Evolutionary conservation across 2,888 invertebrate species (phyloP).

Genomic region (Drosophila acutilabella): DNA sequence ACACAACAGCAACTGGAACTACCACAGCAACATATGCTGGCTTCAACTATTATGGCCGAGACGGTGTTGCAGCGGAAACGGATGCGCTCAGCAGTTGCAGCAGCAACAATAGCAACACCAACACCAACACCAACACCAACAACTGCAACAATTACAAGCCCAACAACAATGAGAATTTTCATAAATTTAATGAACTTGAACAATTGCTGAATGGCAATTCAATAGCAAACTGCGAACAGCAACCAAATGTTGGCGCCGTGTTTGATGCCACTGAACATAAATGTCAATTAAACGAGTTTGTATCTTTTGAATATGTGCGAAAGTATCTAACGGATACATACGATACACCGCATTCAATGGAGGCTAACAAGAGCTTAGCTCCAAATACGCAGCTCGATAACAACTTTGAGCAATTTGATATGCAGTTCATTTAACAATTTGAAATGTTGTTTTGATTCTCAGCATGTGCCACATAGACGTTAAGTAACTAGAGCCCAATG

Average conservation of each 20-base stretch:
- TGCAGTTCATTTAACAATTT: slow-evolving; percentile 76
- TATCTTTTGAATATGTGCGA: slow-evolving; percentile 85
- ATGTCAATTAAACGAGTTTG: slow-evolving; percentile 79
- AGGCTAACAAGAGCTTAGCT: slow-evolving; percentile 42
- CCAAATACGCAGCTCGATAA: slow-evolving; percentile 58
- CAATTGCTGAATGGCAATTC: slow-evolving; percentile 62
- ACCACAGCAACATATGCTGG: slow-evolving; percentile 39
- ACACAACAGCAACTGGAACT: slow-evolving; percentile 22
- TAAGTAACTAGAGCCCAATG: slow-evolving; percentile 22
- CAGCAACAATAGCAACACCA: slow-evolving; percentile 50
- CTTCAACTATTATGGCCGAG: slow-evolving; percentile 26
- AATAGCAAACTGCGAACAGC: slow-evolving; percentile 24
- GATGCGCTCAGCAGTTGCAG: slow-evolving; percentile 66
- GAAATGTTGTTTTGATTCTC: neutral
- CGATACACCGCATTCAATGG: slow-evolving; percentile 49
- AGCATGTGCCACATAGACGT: neutral
- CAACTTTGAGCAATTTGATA: slow-evolving; percentile 84
- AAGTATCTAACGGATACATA: slow-evolving; percentile 83
- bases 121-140: slow-evolving; percentile 30
- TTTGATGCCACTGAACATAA: slow-evolving; percentile 40
- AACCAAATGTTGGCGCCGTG: slow-evolving; percentile 11
- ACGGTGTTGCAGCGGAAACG: slow-evolving; percentile 50
- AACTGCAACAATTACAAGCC: slow-evolving; percentile 38
- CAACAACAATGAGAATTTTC: slow-evolving; percentile 65
- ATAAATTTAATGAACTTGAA: slow-evolving; percentile 81